phyloP scores from a whole-genome alignment of 2,888 invertebrate species.

The Marasmarcha lunaedactyla region DNA sequence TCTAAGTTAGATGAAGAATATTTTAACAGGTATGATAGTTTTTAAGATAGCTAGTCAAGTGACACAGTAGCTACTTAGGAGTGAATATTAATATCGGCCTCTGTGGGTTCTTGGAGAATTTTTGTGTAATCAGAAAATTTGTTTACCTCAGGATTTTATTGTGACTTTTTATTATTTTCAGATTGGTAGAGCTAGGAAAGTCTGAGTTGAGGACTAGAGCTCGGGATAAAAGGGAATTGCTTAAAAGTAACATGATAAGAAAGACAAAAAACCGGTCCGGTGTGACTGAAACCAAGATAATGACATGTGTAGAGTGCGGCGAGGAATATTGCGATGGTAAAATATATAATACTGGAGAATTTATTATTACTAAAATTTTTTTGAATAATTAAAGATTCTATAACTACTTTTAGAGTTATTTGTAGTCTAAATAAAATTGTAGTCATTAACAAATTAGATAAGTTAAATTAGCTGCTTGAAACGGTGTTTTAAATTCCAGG shows the following conservation, averaged over 20 bases:
- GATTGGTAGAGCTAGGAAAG: slow-evolving; percentile 85
- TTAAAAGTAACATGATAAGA: slow-evolving; percentile 75
- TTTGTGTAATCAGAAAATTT: no score
- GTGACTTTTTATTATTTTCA: no score
- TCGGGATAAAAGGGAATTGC: slow-evolving; percentile 76
- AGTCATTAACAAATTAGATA: no score
- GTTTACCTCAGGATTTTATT: no score
- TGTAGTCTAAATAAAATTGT: background rate
- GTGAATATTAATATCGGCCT: no score
- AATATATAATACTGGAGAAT: no score
- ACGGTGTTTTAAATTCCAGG: slow-evolving; percentile 35
- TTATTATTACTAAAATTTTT: background rate
- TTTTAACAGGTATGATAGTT: slow-evolving; percentile 81
- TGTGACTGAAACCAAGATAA: slow-evolving; percentile 80
- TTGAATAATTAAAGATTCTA: background rate
- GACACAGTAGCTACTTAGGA: no score
- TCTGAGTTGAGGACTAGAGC: slow-evolving; percentile 79
- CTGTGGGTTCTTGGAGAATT: no score
- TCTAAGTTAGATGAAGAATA: slow-evolving; percentile 87
- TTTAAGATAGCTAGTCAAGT: no score
- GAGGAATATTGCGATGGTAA: slow-evolving; percentile 87
- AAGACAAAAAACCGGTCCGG: slow-evolving; percentile 88
- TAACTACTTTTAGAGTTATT: background rate
- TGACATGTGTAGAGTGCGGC: slow-evolving; percentile 83
- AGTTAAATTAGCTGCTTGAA: no score